Evolutionary conservation across 2,797 vertebrate species (phyloP).

Genomic region (Oophaga sylvatica): DNA sequence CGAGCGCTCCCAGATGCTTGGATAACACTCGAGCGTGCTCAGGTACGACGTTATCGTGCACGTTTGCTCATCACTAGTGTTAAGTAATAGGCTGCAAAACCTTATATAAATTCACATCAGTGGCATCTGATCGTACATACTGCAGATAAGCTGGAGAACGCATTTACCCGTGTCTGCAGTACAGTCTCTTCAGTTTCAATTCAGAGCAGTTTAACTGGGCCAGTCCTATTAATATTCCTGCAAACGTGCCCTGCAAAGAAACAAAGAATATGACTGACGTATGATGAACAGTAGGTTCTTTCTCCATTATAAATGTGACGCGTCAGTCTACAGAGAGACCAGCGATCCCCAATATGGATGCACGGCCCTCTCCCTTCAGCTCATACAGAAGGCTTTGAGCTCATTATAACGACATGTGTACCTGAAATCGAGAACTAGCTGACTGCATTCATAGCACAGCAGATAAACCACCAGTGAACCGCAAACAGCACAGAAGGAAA

Average conservation of each 20-base stretch:
- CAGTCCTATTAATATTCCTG: slow-evolving; percentile 90
- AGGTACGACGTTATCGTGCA: no score
- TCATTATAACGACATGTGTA: background rate
- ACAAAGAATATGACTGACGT: background rate
- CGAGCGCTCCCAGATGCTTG: no score
- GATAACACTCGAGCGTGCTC: no score
- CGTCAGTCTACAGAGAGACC: background rate
- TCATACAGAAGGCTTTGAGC: background rate
- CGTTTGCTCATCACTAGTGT: no score
- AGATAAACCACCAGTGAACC: background rate
- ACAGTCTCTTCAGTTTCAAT: slow-evolving; percentile 89
- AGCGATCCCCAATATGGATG: background rate
- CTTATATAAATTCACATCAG: no score
- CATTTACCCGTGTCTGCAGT: slow-evolving; percentile 87
- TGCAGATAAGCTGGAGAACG: background rate
- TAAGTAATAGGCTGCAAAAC: no score
- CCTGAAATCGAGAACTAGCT: background rate
- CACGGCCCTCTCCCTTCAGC: background rate
- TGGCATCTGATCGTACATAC: no score
- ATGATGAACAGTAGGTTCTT: background rate
- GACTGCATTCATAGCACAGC: background rate
- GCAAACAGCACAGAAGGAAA: background rate
- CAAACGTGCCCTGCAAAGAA: slow-evolving; percentile 84
- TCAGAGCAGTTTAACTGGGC: slow-evolving; percentile 94
- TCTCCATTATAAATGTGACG: background rate